phyloP scores from a whole-genome alignment of 2,888 invertebrate genomes.

The Apodemia zela region DNA sequence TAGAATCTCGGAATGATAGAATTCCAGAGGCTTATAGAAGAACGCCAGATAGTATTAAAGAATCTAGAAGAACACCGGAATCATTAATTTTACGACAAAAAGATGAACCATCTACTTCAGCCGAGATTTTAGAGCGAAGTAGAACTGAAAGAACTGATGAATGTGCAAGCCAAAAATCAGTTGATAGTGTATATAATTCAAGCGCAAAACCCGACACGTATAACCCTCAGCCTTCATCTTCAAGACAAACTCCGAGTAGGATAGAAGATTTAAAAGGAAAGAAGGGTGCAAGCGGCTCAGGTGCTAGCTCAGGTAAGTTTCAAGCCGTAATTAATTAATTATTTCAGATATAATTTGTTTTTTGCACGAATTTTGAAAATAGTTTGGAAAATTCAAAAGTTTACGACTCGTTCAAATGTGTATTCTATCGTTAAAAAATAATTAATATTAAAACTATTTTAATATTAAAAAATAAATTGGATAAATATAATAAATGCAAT shows the following conservation, averaged over 20 bases:
- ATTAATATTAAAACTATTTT: no score
- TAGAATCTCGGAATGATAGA: conserved; percentile 53
- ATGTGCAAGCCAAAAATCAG: conserved; percentile 70
- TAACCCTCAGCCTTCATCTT: conserved; percentile 71
- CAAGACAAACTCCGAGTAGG: conserved; percentile 67
- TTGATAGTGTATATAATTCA: conserved; percentile 81
- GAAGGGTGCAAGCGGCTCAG: conserved; percentile 77
- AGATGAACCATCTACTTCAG: conserved; percentile 52
- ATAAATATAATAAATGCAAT: no score
- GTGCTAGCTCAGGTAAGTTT: conserved; percentile 79
- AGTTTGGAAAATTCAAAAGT: no score
- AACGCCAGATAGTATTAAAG: conserved; percentile 58
- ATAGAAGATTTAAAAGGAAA: conserved; percentile 73
- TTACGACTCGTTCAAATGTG: no score
- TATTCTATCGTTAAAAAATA: no score
- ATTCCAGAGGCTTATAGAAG: conserved; percentile 59
- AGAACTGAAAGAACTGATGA: conserved; percentile 57
- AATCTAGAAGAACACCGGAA: conserved; percentile 56
- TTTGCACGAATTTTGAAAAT: no score
- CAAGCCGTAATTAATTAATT: no score
- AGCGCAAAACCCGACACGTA: conserved; percentile 65
- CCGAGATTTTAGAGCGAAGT: conserved; percentile 31
- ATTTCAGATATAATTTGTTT: no score
- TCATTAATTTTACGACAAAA: conserved; percentile 55
- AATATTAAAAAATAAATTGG: no score